Conservation (phyloP, 2,888 invertebrate genomes). For the Pherbina coryleti region DNA sequence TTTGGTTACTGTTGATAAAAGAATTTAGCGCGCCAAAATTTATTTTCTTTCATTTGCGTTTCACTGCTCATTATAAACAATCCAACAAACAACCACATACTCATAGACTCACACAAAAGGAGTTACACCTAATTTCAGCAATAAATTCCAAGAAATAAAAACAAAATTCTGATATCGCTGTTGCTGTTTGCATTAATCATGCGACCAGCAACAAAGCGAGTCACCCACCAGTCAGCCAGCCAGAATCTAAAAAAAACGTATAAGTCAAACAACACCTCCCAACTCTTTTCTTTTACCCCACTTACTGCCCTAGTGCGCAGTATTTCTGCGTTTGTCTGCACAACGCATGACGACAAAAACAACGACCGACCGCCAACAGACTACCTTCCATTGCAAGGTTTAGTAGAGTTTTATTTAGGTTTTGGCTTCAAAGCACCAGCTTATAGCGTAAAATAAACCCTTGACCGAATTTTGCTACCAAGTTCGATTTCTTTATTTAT, state of each 20-base stretch:
- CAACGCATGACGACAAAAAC: background rate
- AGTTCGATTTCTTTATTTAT: background rate
- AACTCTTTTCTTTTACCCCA: background rate
- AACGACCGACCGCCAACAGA: background rate
- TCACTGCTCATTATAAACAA: background rate
- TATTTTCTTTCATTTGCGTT: background rate
- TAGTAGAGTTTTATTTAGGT: background rate
- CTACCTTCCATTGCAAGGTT: background rate
- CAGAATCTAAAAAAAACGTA: background rate
- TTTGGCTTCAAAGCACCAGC: background rate
- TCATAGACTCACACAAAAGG: background rate
- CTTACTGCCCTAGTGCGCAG: background rate
- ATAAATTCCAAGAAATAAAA: conserved; percentile 24
- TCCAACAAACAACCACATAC: background rate
- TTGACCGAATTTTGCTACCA: conserved; percentile 34
- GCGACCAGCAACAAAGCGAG: background rate
- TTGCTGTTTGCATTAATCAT: conserved; percentile 27
- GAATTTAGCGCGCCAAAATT: conserved; percentile 4
- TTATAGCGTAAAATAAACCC: conserved; percentile 14
- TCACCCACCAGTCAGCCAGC: background rate
- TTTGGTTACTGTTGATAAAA: background rate
- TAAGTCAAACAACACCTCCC: background rate
- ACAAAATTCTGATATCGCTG: background rate
- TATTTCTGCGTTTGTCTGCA: background rate
- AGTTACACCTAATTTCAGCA: conserved; percentile 16